A percentile compares a stretch with the other conserved stretches of the same genome.
Evolutionary conservation across 2,113 vertebrate species (phyloP).

Genomic region (Cephalopterus ornatus): DNA sequence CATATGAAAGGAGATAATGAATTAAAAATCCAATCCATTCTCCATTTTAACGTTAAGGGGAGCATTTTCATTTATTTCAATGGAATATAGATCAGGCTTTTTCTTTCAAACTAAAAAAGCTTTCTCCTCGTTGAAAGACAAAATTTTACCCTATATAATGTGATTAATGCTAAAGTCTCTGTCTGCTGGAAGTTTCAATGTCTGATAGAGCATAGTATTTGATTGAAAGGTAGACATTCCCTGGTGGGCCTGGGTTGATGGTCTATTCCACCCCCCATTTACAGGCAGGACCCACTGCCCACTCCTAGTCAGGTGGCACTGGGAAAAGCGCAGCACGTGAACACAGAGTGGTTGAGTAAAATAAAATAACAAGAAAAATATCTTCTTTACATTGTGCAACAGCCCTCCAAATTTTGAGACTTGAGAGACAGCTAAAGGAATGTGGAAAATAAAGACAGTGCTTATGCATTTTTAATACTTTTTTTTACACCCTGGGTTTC

Average conservation of each 20-base stretch:
- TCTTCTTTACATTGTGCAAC: background rate
- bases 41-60: background rate
- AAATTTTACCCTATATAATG: background rate
- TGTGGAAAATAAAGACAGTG: background rate
- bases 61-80: background rate
- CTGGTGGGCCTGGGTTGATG: background rate
- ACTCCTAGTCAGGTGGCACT: background rate
- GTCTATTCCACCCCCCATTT: background rate
- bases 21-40: background rate
- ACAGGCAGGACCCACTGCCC: background rate
- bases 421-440: background rate
- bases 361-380: background rate
- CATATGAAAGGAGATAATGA: background rate
- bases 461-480: background rate
- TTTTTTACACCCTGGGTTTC: background rate
- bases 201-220: background rate
- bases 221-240: background rate
- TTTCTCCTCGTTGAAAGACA: background rate
- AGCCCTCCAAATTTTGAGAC: background rate
- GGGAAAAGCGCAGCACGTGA: background rate
- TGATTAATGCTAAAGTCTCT: background rate
- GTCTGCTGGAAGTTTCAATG: background rate
- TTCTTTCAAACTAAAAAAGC: background rate
- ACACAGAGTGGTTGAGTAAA: background rate
- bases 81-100: background rate